These are phyloP conservation scores for Tinea trinotella DNA, from an alignment of 2,888 invertebrate species.

Conservation along the genomic window DNA sequence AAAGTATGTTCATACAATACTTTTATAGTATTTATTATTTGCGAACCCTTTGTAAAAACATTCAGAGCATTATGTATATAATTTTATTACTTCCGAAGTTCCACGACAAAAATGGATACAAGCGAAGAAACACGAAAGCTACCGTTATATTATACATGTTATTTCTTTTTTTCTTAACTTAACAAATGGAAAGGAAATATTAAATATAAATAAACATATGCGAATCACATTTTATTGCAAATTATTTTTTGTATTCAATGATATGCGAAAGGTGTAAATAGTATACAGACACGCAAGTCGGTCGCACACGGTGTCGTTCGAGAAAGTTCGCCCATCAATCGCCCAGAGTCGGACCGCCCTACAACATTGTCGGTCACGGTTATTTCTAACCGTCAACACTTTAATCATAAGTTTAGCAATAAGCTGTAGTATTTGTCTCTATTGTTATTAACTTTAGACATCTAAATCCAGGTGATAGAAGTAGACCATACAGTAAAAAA, in stretches of 20 bases:
- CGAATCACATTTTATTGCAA: background rate
- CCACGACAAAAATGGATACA: background rate
- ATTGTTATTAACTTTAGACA: no score
- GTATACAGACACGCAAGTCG: background rate
- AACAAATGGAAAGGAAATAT: no score
- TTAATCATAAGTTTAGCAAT: background rate
- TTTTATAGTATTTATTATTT: no score
- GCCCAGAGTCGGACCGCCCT: background rate
- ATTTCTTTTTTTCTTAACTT: background rate
- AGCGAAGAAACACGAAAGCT: background rate
- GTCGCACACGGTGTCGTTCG: background rate
- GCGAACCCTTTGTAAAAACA: no score
- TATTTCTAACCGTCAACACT: background rate
- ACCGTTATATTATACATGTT: background rate
- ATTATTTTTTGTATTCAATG: background rate
- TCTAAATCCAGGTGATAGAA: no score
- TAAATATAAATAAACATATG: background rate
- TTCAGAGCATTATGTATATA: no score
- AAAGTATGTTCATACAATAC: no score
- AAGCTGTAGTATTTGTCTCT: background rate
- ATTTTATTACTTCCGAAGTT: background rate
- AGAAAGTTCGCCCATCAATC: slow-evolving; percentile 2
- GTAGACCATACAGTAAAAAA: no score
- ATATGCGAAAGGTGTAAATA: slow-evolving; percentile 6
- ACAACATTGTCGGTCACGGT: background rate